Conservation (phyloP, 1,140 invertebrate species). For the Penaeus indicus region DNA sequence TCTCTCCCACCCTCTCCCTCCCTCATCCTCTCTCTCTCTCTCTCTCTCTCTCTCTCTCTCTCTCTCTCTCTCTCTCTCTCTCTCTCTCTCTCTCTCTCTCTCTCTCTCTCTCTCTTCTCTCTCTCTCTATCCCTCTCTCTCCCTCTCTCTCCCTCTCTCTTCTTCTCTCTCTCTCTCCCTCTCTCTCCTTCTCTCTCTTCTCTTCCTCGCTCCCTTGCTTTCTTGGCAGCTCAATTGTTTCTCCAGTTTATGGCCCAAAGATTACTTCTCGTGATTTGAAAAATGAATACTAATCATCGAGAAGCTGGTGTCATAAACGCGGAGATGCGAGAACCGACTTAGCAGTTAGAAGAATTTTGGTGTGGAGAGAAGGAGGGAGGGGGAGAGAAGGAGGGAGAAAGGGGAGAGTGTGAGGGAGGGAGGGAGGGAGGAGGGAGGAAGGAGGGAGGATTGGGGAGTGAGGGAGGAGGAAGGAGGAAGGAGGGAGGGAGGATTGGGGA, state of each 20-base stretch:
- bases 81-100: not conserved
- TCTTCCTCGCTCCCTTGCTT: not conserved
- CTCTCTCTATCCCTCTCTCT: not conserved
- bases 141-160: not conserved
- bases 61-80: not conserved
- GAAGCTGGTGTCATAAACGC: slow-evolving; percentile 40
- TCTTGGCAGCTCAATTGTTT: slow-evolving; percentile 13
- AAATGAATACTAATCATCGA: slow-evolving; percentile 53
- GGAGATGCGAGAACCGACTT: slow-evolving; percentile 8
- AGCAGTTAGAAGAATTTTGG: too few relatives aligned
- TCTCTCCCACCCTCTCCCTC: too few relatives aligned
- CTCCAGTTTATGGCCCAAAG: slow-evolving; percentile 38
- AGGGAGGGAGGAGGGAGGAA: not conserved
- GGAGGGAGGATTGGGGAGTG: not conserved
- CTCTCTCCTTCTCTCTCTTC: too few relatives aligned
- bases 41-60: slow-evolving; percentile 1
- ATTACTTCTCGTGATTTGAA: slow-evolving; percentile 44
- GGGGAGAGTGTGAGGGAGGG: too few relatives aligned
- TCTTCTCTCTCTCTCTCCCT: not conserved
- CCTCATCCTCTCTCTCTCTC: not conserved
- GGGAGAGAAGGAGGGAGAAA: not conserved
- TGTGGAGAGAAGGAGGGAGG: not conserved
- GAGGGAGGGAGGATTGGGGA: not conserved
- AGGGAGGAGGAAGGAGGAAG: not conserved
- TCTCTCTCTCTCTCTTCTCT: not conserved